These are phyloP conservation scores for Nezara viridula DNA, from an alignment of 2,888 invertebrate species.

Conservation along the genomic window DNA sequence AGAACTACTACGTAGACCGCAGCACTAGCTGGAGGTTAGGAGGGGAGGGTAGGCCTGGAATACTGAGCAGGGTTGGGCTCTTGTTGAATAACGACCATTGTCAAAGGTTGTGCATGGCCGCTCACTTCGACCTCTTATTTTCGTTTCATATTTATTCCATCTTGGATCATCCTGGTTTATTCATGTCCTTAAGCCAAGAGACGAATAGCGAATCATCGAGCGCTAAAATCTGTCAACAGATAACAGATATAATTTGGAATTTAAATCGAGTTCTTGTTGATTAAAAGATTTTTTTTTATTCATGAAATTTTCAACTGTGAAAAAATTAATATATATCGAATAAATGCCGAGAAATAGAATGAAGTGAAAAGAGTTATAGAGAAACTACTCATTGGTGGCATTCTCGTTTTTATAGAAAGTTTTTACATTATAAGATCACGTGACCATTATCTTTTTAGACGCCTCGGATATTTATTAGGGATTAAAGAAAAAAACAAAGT, in stretches of 20 bases:
- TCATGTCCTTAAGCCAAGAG: background rate
- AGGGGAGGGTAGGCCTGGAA: background rate
- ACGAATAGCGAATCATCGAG: background rate
- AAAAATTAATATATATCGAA: background rate
- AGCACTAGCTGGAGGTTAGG: background rate
- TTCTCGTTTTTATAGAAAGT: too few relatives aligned
- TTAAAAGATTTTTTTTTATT: background rate
- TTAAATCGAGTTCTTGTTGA: background rate
- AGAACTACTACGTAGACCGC: background rate
- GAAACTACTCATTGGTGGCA: too few relatives aligned
- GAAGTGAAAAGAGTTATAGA: too few relatives aligned
- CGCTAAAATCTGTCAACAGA: background rate
- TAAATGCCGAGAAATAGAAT: too few relatives aligned
- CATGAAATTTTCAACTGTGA: too few relatives aligned
- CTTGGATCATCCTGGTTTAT: background rate
- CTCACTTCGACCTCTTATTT: conserved; percentile 6
- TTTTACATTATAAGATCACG: too few relatives aligned
- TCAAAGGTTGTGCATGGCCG: conserved; percentile 23
- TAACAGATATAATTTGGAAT: background rate
- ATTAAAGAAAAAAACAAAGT: too few relatives aligned
- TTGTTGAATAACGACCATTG: conserved; percentile 10
- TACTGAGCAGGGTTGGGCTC: background rate
- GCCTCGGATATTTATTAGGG: too few relatives aligned
- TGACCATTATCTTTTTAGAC: too few relatives aligned
- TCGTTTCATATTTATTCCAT: conserved; percentile 29